Base-by-base conservation (phyloP, 2,797 vertebrate species). In the Gymnothorax javanicus region DNA sequence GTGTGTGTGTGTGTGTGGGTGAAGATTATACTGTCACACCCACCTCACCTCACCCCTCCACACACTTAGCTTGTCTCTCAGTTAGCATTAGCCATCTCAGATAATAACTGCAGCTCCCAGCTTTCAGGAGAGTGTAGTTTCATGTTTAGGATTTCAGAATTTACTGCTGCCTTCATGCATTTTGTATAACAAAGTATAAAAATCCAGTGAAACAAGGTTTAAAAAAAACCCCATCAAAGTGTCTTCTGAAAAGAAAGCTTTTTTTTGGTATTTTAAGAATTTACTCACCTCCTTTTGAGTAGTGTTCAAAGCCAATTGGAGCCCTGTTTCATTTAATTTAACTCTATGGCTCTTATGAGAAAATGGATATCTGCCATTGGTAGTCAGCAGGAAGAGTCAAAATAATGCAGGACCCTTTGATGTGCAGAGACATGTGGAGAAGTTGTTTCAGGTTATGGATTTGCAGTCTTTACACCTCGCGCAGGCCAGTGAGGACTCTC, bases 231-330 rank as follows among this genome's bases (percentile, higher is more conserved):
- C 33, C 93, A 95, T 95, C 94, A 95, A 95, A 95, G 93, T 91
- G 23, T 59, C 56, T 43, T 43, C 85, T 69, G 58, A 83, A 92
- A 92, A 93, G 92, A 93, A 88, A 88, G 83, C 90, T 89, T 89
- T 91, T 93, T 94, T 91, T 91, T 93, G 94, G 2, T 43, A 43
- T 93, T 93, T 93, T 85, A 90, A 91, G 89, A 87, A 91, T 93
- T 92, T 93, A 89, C 91, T 93, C 92, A 82, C 85, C 87, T 54
- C 90, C 92, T 93, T 91, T 95, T 95, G 94, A 96, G 95, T 95
- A 85, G 88, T 91, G 94, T 95, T 95, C 94, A 95, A 94, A 95
- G 92, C 89, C 92, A 92, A 88, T 91, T 88, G 90, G 88, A 90
- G 89, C 87, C 90, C 64, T 86, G 86, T 89, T 88, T 88, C 17